Evolutionary conservation across 2,888 invertebrate species (phyloP), one percentile per base, ranked within the genome.

Genomic region (Oligia latruncula): DNA sequence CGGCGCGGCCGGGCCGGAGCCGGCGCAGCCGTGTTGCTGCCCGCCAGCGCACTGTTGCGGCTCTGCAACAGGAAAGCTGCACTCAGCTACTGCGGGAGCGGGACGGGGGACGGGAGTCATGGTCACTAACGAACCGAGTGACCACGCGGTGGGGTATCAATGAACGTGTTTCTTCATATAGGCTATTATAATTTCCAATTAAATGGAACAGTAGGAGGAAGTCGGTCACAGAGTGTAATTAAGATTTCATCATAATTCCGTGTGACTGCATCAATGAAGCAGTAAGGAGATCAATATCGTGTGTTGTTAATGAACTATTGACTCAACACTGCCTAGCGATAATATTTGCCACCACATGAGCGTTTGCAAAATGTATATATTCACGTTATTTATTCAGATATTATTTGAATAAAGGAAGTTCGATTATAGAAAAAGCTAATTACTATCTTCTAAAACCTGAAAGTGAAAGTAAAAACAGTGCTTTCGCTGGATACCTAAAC

Each of bases 21-120:
- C 71, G 87, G 74, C 77, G 80, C 79, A 75, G 81, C 76, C 67
- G 83, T 52, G 79, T 79, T 65, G 74, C 81, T 90, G 81, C 89
- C 91, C 88, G 88, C 91, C 94, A 96, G 95, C 92, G 94, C 96
- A 89, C 89, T 93, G 95, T 96, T 96, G 95, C 96, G 96, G 92
- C 93, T 97, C 97, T 97, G 97, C 96, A 97, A 97, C 96, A 97
- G 92, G 94, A 95, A 95, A 94, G 92, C 92, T 92, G 94, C 92
- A 92, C 95, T 95, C 95, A 95, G 93, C 93, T 82, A 90, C 90
- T 87, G 87, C 71, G 80, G 74, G 84, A 80, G 83, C 80, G 83
- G 83, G 84, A 84, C 62, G 64, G 13, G 74, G 84, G 68, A 55
- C 40, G 71, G 73, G 73, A 66, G 20, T 13, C 35, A 65, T 35